A percentile compares a stretch with the other conserved stretches of the same genome.
phyloP scores from a whole-genome alignment of 2,888 invertebrate genomes.

The Fragum fragum region DNA sequence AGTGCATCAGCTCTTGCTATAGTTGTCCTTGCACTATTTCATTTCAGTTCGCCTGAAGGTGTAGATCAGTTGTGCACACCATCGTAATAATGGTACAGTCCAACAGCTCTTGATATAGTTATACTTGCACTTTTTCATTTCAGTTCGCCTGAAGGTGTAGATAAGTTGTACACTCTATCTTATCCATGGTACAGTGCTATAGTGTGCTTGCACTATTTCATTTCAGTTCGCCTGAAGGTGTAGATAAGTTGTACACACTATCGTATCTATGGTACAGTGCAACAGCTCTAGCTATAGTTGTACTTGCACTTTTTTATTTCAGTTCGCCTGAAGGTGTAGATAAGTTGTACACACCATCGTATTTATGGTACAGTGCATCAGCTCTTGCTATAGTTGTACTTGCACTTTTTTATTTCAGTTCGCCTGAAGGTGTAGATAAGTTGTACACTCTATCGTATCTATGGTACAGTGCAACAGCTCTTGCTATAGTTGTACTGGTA shows the following conservation, averaged over 20 bases:
- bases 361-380: slow-evolving; percentile 95
- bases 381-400: no score
- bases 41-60: slow-evolving; percentile 83
- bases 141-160: slow-evolving; percentile 53
- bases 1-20: slow-evolving; percentile 88
- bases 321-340: slow-evolving; percentile 55
- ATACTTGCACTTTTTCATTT: no score
- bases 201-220: slow-evolving; percentile 72
- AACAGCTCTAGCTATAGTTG: slow-evolving; percentile 85
- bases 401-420: slow-evolving; percentile 18
- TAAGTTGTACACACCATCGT: slow-evolving; percentile 90
- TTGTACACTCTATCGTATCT: slow-evolving; percentile 92
- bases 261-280: slow-evolving; percentile 96
- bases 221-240: slow-evolving; percentile 50
- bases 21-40: no score
- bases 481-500: slow-evolving; percentile 91
- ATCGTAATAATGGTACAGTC: no score
- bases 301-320: no score
- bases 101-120: no score
- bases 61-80: no score
- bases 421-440: slow-evolving; percentile 51
- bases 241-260: slow-evolving; percentile 89
- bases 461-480: slow-evolving; percentile 95
- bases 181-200: slow-evolving; percentile 95
- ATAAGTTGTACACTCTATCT: slow-evolving; percentile 90